Conservation (phyloP, 2,888 invertebrate genomes). For the Synanthedon andrenaeformis region DNA sequence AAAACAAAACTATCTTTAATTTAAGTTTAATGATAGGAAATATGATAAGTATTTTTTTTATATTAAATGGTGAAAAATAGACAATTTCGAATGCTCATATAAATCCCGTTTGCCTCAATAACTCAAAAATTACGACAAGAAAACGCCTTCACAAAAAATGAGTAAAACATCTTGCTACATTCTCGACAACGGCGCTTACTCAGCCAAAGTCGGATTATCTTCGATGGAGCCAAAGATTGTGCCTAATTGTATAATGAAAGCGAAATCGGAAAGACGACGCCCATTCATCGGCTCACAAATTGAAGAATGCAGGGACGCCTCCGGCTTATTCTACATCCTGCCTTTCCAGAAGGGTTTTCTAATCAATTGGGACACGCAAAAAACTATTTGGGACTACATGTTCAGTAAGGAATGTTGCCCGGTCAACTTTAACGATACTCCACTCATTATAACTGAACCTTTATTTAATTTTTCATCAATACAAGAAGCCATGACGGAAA, state of each 20-base stretch:
- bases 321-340: constrained; percentile 92
- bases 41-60: too few relatives aligned
- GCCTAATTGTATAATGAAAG: constrained; percentile 98
- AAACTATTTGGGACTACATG: constrained; percentile 95
- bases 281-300: constrained; percentile 94
- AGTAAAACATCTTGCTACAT: constrained; percentile 70
- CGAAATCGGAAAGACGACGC: constrained; percentile 93
- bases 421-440: constrained; percentile 81
- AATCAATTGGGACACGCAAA: constrained; percentile 96
- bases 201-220: constrained; percentile 87
- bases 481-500: constrained; percentile 94
- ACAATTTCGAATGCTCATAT: too few relatives aligned
- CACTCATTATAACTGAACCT: constrained; percentile 93
- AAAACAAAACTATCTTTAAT: too few relatives aligned
- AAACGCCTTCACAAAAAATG: constrained; percentile 20
- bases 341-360: constrained; percentile 96
- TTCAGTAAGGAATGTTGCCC: constrained; percentile 88
- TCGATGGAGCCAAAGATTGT: constrained; percentile 78
- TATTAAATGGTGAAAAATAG: too few relatives aligned
- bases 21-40: too few relatives aligned
- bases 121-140: background rate
- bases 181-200: constrained; percentile 90
- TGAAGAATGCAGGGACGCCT: constrained; percentile 95
- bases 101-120: constrained; percentile 22
- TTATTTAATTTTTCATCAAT: constrained; percentile 92